These are phyloP conservation scores for Mongoloraphidia duomilia DNA, from an alignment of 2,888 invertebrate genomes.

Conservation along the genomic window DNA sequence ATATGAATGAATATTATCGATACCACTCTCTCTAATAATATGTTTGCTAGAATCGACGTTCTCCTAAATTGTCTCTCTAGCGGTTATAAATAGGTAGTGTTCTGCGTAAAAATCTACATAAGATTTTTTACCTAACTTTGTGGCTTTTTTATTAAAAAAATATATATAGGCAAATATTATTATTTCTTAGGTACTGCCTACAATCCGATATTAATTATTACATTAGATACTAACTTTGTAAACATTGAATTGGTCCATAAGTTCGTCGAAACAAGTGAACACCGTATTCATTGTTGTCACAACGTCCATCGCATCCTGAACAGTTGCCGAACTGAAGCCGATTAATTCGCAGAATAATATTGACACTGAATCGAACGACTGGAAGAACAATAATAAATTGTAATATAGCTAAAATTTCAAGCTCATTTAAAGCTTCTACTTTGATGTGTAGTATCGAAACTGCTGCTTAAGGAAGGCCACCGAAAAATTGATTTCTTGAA, in stretches of 20 bases:
- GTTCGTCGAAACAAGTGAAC: constrained; percentile 69
- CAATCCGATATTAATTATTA: background rate
- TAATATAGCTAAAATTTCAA: background rate
- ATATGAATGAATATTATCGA: background rate
- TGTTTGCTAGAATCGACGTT: no score
- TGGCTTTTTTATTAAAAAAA: background rate
- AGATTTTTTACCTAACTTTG: no score
- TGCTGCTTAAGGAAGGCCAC: no score
- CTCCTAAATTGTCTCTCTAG: no score
- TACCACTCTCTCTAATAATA: no score
- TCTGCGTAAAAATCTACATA: no score
- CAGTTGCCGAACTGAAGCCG: constrained; percentile 41
- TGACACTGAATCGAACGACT: constrained; percentile 65
- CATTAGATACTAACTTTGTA: constrained; percentile 63
- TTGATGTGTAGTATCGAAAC: no score
- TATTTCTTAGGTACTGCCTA: background rate
- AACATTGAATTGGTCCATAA: constrained; percentile 70
- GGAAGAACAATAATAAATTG: constrained; percentile 17
- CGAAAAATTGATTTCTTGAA: no score
- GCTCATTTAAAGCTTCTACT: background rate
- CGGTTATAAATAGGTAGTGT: no score
- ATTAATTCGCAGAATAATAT: constrained; percentile 65
- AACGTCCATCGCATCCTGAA: constrained; percentile 56
- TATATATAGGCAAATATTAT: background rate
- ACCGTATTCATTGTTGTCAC: constrained; percentile 76